A percentile compares a stretch with the other conserved stretches of the same genome.
These are phyloP conservation scores for Cyclura pinguis DNA, from an alignment of 2,797 vertebrate species.

Conservation along the genomic window DNA sequence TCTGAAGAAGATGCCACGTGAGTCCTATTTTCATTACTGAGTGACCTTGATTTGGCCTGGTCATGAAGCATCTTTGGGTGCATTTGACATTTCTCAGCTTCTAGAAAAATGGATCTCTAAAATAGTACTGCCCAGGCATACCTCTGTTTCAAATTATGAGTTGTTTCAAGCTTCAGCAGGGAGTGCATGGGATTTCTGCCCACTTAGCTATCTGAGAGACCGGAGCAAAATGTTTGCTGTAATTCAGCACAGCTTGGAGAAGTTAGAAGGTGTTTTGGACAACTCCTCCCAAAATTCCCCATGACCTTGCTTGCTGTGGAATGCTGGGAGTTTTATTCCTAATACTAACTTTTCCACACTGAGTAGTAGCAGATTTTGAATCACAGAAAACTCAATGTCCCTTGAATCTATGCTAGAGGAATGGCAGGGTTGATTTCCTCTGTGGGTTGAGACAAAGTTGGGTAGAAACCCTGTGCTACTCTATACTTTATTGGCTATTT, in stretches of 20 bases:
- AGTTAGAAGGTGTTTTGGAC: too few relatives aligned
- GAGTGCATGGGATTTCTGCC: background rate
- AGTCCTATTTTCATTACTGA: conserved; percentile 71
- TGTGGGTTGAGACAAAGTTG: background rate
- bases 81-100: background rate
- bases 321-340: background rate
- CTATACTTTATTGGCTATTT: background rate
- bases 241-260: too few relatives aligned
- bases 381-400: background rate
- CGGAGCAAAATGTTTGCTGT: background rate
- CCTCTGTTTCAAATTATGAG: background rate
- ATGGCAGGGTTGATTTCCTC: background rate
- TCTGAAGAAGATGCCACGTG: conserved; percentile 92
- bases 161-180: background rate
- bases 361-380: background rate
- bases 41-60: too few relatives aligned
- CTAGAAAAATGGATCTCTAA: background rate
- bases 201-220: background rate
- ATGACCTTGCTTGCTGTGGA: background rate
- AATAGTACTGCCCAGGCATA: background rate
- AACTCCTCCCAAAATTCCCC: background rate
- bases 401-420: background rate
- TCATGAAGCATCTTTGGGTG: too few relatives aligned
- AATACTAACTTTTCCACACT: background rate
- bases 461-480: background rate